phyloP scores from a whole-genome alignment of 2,888 invertebrate species.

The Agrochola macilenta region DNA sequence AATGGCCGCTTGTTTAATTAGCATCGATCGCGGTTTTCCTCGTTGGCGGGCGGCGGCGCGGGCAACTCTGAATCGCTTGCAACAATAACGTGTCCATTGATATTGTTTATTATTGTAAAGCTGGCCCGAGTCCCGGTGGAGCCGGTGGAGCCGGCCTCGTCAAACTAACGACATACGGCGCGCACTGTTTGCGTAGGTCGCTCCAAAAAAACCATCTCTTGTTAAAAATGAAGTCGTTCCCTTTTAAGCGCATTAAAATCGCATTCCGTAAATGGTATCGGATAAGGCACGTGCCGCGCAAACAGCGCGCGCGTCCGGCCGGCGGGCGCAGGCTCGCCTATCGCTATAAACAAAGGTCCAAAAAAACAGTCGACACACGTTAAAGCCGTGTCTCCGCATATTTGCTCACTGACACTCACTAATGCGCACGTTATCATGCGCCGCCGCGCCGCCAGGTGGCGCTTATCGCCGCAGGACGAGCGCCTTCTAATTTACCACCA shows the following conservation, averaged over 20 bases:
- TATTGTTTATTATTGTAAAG: constrained; percentile 53
- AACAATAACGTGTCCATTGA: constrained; percentile 47
- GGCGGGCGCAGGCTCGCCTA: constrained; percentile 34
- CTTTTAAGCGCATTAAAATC: constrained; percentile 85
- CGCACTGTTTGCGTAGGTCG: constrained; percentile 67
- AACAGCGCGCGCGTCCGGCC: constrained; percentile 67
- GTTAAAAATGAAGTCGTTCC: constrained; percentile 81
- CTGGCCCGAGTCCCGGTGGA: constrained; percentile 21
- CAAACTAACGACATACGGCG: constrained; percentile 36
- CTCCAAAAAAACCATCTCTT: constrained; percentile 77
- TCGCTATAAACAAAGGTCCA: constrained; percentile 61
- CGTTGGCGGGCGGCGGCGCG: constrained; percentile 15
- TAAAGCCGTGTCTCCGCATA: constrained; percentile 58
- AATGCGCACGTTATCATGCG: constrained; percentile 56
- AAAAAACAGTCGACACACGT: constrained; percentile 59
- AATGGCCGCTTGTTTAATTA: constrained; percentile 33
- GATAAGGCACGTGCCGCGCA: constrained; percentile 86
- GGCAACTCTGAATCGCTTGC: constrained; percentile 16
- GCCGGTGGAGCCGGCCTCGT: constrained; percentile 28
- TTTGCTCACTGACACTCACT: constrained; percentile 66
- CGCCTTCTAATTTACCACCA: constrained; percentile 61
- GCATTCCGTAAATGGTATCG: constrained; percentile 87
- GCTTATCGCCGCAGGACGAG: constrained; percentile 54
- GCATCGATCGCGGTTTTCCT: constrained; percentile 64
- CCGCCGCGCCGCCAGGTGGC: constrained; percentile 59